Evolutionary conservation across 2,888 invertebrate species (phyloP).

Genomic region (Meghimatium bilineatum): DNA sequence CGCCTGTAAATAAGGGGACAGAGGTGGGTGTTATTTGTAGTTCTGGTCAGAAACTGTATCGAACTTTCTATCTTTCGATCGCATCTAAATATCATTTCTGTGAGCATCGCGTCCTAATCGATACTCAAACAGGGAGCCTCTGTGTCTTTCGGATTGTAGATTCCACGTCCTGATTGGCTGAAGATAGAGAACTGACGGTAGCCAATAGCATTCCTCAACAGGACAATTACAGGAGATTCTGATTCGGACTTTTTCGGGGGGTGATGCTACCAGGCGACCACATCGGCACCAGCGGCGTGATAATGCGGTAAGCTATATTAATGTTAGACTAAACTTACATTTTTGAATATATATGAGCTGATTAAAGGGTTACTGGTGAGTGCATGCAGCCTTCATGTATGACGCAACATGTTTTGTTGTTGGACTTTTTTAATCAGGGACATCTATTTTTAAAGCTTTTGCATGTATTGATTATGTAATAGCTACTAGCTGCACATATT

Average conservation of each 20-base stretch:
- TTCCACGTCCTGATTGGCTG: constrained; percentile 26
- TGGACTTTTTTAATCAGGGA: too few relatives aligned
- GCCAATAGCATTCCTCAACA: constrained; percentile 21
- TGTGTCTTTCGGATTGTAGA: constrained; percentile 1
- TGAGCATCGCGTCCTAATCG: constrained; percentile 19
- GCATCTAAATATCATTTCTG: constrained; percentile 29
- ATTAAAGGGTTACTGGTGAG: neutral
- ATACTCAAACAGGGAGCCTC: constrained; percentile 22
- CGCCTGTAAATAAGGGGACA: neutral
- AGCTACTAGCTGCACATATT: too few relatives aligned
- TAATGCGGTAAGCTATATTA: neutral
- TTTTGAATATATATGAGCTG: constrained; percentile 20
- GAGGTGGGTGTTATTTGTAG: neutral
- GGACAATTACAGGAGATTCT: neutral
- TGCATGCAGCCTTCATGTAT: too few relatives aligned
- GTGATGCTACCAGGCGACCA: constrained; percentile 2
- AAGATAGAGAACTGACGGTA: neutral
- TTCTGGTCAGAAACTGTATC: neutral
- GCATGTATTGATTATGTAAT: too few relatives aligned
- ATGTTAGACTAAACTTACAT: neutral
- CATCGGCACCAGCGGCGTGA: neutral
- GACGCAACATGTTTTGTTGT: too few relatives aligned
- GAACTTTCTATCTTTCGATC: neutral
- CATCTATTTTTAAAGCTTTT: too few relatives aligned
- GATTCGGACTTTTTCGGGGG: neutral